Evolutionary conservation across 1,140 invertebrate genomes (phyloP).

Genomic region (Drosophila tristis): DNA sequence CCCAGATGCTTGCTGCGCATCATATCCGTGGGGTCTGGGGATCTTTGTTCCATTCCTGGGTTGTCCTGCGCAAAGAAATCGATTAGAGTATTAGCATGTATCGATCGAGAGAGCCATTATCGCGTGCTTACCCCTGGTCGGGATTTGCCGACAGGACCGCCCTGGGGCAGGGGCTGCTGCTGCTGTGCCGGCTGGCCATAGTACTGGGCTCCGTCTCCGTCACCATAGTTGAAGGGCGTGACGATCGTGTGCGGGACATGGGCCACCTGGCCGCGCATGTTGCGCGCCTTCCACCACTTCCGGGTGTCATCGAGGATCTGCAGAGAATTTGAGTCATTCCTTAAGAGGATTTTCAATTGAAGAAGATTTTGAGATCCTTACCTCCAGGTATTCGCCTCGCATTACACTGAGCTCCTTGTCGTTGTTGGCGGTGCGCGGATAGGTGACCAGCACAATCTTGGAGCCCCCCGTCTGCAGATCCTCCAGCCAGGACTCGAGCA

Average conservation of each 20-base stretch:
- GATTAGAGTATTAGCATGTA: neutral
- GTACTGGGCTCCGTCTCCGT: slow-evolving; percentile 85
- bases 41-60: slow-evolving; percentile 82
- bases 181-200: slow-evolving; percentile 85
- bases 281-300: slow-evolving; percentile 99
- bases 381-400: slow-evolving; percentile 97
- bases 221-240: slow-evolving; percentile 86
- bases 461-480: slow-evolving; percentile 90
- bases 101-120: no score
- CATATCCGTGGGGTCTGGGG: slow-evolving; percentile 89
- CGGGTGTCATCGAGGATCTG: slow-evolving; percentile 96
- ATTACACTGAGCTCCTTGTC: slow-evolving; percentile 98
- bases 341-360: no score
- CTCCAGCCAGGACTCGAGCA: slow-evolving; percentile 88
- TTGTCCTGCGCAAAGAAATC: slow-evolving; percentile 80
- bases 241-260: slow-evolving; percentile 99
- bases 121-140: slow-evolving; percentile 45
- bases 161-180: slow-evolving; percentile 36
- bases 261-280: slow-evolving; percentile 93
- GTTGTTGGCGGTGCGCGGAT: slow-evolving; percentile 98
- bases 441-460: slow-evolving; percentile 96
- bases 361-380: slow-evolving; percentile 76
- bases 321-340: accelerated
- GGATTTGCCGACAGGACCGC: slow-evolving; percentile 34
- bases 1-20: slow-evolving; percentile 94